Conservation (phyloP, 2,888 invertebrate genomes). For the Caenorhabditis panamensis region DNA sequence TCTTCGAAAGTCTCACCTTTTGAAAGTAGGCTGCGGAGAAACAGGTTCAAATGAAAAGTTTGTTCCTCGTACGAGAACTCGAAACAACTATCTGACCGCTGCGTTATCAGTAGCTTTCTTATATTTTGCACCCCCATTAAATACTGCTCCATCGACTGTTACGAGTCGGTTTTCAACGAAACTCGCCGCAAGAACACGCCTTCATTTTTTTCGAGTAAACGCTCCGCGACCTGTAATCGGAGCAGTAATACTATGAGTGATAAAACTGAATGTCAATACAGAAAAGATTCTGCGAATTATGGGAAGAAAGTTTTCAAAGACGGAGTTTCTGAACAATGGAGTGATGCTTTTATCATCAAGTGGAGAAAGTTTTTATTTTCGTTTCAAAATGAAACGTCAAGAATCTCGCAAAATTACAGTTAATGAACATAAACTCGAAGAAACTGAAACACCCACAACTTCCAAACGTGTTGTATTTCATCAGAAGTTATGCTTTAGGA, state of each 20-base stretch:
- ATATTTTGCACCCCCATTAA: constrained; percentile 59
- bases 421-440: too few species aligned
- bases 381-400: neutral
- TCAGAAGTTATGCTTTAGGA: too few species aligned
- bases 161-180: constrained; percentile 57
- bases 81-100: constrained; percentile 53
- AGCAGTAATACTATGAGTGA: constrained; percentile 28
- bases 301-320: neutral
- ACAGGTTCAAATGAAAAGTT: constrained; percentile 18
- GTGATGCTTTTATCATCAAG: neutral
- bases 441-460: too few species aligned
- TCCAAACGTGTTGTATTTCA: too few species aligned
- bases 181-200: constrained; percentile 51
- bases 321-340: neutral
- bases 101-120: constrained; percentile 59
- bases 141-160: constrained; percentile 52
- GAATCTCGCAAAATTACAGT: too few species aligned
- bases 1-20: constrained; percentile 5
- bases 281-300: neutral
- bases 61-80: constrained; percentile 48
- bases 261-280: constrained; percentile 23
- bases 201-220: constrained; percentile 31
- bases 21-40: neutral
- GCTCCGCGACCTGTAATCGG: constrained; percentile 26
- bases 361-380: too few species aligned